These are phyloP conservation scores for Eremobia ochroleuca DNA, from an alignment of 2,888 invertebrate species.

Conservation along the genomic window DNA sequence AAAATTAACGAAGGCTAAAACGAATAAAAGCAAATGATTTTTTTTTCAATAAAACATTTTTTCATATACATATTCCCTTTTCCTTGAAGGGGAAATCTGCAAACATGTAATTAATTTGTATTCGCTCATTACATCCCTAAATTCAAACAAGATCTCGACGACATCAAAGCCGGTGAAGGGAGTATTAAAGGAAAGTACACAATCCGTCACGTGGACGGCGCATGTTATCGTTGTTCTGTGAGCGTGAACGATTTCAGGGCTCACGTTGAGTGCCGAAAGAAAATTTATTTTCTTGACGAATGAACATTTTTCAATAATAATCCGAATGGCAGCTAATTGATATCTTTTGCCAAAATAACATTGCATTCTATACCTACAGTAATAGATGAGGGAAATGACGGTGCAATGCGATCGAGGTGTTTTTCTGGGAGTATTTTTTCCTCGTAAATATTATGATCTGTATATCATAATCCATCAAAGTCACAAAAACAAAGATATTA, in stretches of 20 bases:
- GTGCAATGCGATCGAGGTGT: not conserved
- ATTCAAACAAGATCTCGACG: conserved; percentile 42
- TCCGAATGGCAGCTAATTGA: conserved; percentile 6
- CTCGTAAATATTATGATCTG: conserved; percentile 3
- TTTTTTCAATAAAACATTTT: too few species aligned
- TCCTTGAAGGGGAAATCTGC: not conserved
- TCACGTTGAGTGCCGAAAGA: conserved; percentile 16
- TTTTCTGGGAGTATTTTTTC: conserved; percentile 15
- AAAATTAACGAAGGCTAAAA: conserved; percentile 29
- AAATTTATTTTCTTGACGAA: not conserved
- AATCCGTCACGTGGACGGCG: conserved; percentile 56
- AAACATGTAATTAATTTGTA: conserved; percentile 55
- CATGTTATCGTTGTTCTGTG: conserved; percentile 25
- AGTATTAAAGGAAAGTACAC: conserved; percentile 38
- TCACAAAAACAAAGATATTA: not conserved
- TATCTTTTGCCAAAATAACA: conserved; percentile 5
- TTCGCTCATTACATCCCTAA: conserved; percentile 49
- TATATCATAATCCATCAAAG: not conserved
- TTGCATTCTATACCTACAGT: conserved; percentile 1
- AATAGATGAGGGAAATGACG: conserved; percentile 32
- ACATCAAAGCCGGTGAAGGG: conserved; percentile 53
- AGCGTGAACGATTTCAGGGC: conserved; percentile 7
- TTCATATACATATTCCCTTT: too few species aligned
- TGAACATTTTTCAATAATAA: not conserved
- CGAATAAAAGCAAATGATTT: too few species aligned